A percentile compares a stretch with the other conserved stretches of the same genome.
These are phyloP conservation scores for Charadrius vociferus DNA, from an alignment of 2,113 vertebrate species.

Conservation along the genomic window DNA sequence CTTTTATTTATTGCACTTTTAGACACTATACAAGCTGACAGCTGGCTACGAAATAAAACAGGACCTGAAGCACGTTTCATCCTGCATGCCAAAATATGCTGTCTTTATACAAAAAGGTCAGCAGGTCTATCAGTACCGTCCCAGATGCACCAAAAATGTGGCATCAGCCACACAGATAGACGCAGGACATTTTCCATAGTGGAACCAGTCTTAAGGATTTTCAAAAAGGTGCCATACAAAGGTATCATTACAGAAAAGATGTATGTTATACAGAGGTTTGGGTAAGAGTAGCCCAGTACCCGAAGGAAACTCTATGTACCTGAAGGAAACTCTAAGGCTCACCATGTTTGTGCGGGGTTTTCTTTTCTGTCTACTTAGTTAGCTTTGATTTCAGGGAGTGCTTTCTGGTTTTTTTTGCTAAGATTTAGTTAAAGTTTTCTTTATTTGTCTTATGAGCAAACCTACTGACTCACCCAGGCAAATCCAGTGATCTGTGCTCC, in stretches of 20 bases:
- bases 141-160: background rate
- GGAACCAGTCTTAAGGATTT: background rate
- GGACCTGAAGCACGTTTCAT: background rate
- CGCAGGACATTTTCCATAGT: background rate
- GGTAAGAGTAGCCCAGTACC: background rate
- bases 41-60: background rate
- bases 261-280: background rate
- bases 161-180: background rate
- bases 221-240: background rate
- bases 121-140: background rate
- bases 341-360: background rate
- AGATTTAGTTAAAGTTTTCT: background rate
- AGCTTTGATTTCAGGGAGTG: background rate
- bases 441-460: background rate
- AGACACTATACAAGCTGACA: background rate
- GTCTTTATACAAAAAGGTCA: background rate
- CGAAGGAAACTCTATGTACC: fast-evolving
- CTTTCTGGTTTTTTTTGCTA: background rate
- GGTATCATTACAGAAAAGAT: background rate
- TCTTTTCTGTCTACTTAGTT: background rate
- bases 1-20: background rate
- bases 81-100: background rate
- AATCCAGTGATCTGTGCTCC: background rate
- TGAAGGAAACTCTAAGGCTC: background rate
- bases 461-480: background rate